phyloP scores from a whole-genome alignment of 2,888 invertebrate genomes.

The Epistrophella euchroma region DNA sequence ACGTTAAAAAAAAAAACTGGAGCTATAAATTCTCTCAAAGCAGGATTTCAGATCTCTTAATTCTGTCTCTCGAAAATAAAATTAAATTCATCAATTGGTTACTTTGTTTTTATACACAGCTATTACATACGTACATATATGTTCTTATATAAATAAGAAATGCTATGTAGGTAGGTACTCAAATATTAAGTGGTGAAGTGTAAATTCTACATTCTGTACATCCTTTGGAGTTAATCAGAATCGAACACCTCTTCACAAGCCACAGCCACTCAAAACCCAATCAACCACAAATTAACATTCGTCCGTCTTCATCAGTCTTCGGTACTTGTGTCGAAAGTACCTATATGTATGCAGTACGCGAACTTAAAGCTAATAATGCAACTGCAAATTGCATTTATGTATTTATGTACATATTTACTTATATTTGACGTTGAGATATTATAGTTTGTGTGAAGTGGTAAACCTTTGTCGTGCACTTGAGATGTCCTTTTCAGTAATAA shows the following conservation, averaged over 20 bases:
- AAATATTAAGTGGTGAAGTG: neutral
- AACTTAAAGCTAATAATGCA: conserved; percentile 34
- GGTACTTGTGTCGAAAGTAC: neutral
- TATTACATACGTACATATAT: too few relatives aligned
- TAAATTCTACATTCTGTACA: neutral
- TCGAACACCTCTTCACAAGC: conserved; percentile 2
- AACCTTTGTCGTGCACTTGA: conserved; percentile 13
- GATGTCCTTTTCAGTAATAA: conserved; percentile 16
- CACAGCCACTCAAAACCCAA: conserved; percentile 29
- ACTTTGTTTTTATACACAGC: too few relatives aligned
- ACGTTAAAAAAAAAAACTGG: too few relatives aligned
- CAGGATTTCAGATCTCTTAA: too few relatives aligned
- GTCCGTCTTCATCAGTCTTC: neutral
- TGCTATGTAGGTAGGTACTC: neutral
- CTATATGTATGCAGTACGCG: neutral
- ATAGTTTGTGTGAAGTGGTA: neutral
- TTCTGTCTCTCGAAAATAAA: neutral
- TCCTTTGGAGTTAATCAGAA: neutral
- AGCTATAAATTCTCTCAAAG: too few relatives aligned
- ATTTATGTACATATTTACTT: neutral
- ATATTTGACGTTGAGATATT: neutral
- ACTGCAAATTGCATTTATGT: conserved; percentile 4
- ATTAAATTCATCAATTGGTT: neutral
- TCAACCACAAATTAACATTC: conserved; percentile 24
- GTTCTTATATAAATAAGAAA: neutral